Evolutionary conservation across 2,888 invertebrate genomes (phyloP).

Genomic region (Galeruca laticollis): DNA sequence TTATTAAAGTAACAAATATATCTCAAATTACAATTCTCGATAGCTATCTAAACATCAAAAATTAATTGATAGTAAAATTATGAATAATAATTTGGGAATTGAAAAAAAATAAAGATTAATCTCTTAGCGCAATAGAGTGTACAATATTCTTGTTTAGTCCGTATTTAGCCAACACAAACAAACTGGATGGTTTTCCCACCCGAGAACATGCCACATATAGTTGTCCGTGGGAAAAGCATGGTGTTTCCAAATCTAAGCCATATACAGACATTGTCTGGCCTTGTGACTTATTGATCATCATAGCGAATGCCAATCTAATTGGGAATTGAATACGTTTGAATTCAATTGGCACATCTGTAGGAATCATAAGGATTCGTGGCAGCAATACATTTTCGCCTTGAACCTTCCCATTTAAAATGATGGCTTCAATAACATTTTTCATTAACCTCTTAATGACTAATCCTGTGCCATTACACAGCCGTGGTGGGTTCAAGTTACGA

Average conservation of each 20-base stretch:
- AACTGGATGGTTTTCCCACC: neutral
- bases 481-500: conserved; percentile 1
- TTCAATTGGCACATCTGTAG: conserved; percentile 6
- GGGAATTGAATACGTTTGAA: neutral
- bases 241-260: conserved; percentile 1
- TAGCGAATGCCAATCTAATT: neutral
- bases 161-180: no score
- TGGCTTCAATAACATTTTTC: neutral
- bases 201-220: neutral
- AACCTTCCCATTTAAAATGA: neutral
- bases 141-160: no score
- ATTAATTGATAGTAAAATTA: no score
- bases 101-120: no score
- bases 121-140: no score
- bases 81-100: neutral
- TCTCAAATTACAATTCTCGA: no score
- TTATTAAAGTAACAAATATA: no score
- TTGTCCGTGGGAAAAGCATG: neutral
- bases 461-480: neutral
- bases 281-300: conserved; percentile 1
- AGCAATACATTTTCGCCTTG: conserved; percentile 1
- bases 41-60: no score
- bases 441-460: neutral
- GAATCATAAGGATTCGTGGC: neutral
- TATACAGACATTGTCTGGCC: neutral